Base-by-base conservation (phyloP, 2,797 vertebrate genomes). In the Forpus xanthops region DNA sequence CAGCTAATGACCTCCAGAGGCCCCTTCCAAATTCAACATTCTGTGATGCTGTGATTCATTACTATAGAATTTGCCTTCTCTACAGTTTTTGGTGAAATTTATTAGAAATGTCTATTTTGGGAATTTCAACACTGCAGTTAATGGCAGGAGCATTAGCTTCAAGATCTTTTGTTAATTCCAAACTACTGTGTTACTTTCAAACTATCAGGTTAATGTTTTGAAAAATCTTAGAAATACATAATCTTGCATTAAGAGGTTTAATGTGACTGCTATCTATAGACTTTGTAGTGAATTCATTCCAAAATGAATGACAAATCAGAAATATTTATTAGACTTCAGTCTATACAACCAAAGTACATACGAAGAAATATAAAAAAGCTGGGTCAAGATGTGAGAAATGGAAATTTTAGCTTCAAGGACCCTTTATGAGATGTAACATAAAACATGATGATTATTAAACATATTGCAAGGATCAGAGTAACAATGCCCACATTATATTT, bases 331-430 rank as follows among this genome's bases (percentile, higher is more conserved):
- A 85, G 13, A 50, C 52, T 28, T 33, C 42, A 74, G 19, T 65
- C 50, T 79, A 21, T 41, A 61, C 8, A 76, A 72, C 11, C 18
- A 8, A 87, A 89, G 10, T 64, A 44, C 4, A 3, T 24, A 82
- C 21, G 6, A 64, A 9, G 58, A 91, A 91, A 77, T 31, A 41
- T 5, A 66, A 60, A 82, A 35, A 2, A 25, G 4, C 8, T 90
- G 21, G 21, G 68, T 18, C 19, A 11, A 79, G 20, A 72, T 2
- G n/a, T 52, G 7, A 47, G 7, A 87, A 89, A 85, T 25, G 10
- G 64, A 71, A 79, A 71, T 72, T 76, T 61, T 75, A 65, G 37
- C 23, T 89, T 85, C 70, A 86, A 81, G 74, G 25, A 65, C 61
- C 52, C 71, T 76, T 71, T 62, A 42, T 64, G 44, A 77, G 19